Evolutionary conservation across 2,797 vertebrate species (phyloP), one percentile per base, ranked within the genome.

Genomic region (Lutjanus campechanus): DNA sequence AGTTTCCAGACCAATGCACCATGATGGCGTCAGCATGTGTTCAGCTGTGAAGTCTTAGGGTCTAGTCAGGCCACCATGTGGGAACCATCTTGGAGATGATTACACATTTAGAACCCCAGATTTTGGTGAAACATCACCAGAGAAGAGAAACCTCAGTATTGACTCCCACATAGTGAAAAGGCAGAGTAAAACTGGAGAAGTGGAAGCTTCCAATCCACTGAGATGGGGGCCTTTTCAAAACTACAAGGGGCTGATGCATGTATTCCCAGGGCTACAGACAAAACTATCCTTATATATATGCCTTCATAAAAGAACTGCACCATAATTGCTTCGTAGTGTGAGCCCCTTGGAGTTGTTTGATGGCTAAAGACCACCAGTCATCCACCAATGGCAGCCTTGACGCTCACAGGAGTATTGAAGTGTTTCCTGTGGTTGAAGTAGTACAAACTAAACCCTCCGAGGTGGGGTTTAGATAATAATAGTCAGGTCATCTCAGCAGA

Each of bases 331-430:
- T 82, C 41, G 68, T 80, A 69, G 73, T 79, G 68, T 22, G 62
- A 88, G 82, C 73, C 86, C 73, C 88, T 82, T 83, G 70, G 76
- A 78, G 65, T 85, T 60, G 68, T 81, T 84, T 85, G 79, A 79
- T 82, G 81, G 86, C 82, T 79, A 77, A 84, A 88, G 59, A 79
- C 80, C 63, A 78, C 89, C 85, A 89, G 91, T 97, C 96, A 96
- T 96, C 96, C 93, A 94, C 94, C 93, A 92, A 82, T 92, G 91
- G 90, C 76, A 91, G 88, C 82, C 77, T 79, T 82, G 82, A 77
- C 95, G 88, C 94, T 95, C 93, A 82, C 73, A 74, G 51, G 63
- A 85, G 95, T 92, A 95, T 76, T 78, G 79, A 87, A 83, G 62
- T 69, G 82, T 79, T 84, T 85, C 82, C 82, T 86, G 71, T 68